Evolutionary conservation across 1,140 invertebrate species (phyloP).

Genomic region (Apis dorsata): DNA sequence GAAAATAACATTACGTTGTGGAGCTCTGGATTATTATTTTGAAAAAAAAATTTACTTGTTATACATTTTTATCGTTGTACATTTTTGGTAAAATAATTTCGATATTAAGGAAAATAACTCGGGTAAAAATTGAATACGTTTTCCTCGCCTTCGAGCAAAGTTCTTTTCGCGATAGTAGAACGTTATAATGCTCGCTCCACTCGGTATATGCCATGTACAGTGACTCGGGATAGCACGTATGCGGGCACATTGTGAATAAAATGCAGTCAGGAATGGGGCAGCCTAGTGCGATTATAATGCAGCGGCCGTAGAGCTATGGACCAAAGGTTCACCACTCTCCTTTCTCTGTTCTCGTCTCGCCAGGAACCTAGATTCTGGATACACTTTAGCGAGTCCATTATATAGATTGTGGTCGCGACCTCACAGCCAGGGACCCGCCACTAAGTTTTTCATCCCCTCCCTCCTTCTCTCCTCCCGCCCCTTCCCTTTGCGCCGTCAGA

Average conservation of each 20-base stretch:
- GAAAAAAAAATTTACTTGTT: too few relatives aligned
- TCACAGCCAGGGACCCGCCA: slow-evolving; percentile 42
- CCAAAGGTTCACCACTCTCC: slow-evolving; percentile 54
- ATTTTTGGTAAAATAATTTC: too few relatives aligned
- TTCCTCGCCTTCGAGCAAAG: neutral
- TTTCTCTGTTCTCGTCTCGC: slow-evolving; percentile 53
- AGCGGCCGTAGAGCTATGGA: slow-evolving; percentile 55
- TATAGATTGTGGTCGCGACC: slow-evolving; percentile 76
- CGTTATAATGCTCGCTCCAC: neutral
- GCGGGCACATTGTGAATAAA: slow-evolving; percentile 63
- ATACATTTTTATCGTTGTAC: too few relatives aligned
- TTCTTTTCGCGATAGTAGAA: neutral
- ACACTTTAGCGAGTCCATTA: slow-evolving; percentile 78
- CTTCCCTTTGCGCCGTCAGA: neutral
- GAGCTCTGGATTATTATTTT: too few relatives aligned
- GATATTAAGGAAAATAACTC: too few relatives aligned
- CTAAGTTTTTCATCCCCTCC: slow-evolving; percentile 50
- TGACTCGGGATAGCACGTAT: slow-evolving; percentile 54
- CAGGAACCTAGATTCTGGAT: slow-evolving; percentile 69
- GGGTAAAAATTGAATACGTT: neutral
- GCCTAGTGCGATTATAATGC: slow-evolving; percentile 60
- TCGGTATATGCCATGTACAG: neutral
- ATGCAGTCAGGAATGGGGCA: slow-evolving; percentile 35
- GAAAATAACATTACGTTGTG: too few relatives aligned
- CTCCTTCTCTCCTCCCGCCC: neutral